phyloP scores from a whole-genome alignment of 2,888 invertebrate genomes.

The Chaitophorus viminalis region DNA sequence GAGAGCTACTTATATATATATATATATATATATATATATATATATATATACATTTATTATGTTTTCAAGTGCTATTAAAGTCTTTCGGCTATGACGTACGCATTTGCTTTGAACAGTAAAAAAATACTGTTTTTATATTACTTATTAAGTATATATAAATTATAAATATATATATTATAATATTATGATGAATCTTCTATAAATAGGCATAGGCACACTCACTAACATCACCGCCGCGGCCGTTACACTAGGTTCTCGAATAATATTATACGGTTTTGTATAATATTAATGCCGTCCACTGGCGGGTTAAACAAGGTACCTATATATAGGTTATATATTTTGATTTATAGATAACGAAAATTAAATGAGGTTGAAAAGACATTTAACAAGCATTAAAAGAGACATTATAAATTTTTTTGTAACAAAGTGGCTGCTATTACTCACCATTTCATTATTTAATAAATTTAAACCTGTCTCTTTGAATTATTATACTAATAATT shows the following conservation, averaged over 20 bases:
- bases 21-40: no score
- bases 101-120: not conserved
- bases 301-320: not conserved
- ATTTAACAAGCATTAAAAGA: not conserved
- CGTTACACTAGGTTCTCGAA: not conserved
- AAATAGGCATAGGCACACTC: not conserved
- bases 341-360: conserved; percentile 18
- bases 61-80: conserved; percentile 10
- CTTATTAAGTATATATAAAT: not conserved
- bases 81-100: not conserved
- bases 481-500: conserved; percentile 14
- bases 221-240: not conserved
- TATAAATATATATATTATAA: no score
- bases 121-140: conserved; percentile 12
- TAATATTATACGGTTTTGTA: not conserved
- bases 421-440: not conserved
- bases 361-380: conserved; percentile 17
- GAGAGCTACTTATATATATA: not conserved
- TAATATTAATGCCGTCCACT: not conserved
- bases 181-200: no score
- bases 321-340: no score
- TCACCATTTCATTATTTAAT: conserved; percentile 9
- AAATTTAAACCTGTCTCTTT: conserved; percentile 2
- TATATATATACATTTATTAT: no score
- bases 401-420: not conserved